Base-by-base conservation (phyloP, 2,113 vertebrate genomes). In the Pyxicephalus adspersus region DNA sequence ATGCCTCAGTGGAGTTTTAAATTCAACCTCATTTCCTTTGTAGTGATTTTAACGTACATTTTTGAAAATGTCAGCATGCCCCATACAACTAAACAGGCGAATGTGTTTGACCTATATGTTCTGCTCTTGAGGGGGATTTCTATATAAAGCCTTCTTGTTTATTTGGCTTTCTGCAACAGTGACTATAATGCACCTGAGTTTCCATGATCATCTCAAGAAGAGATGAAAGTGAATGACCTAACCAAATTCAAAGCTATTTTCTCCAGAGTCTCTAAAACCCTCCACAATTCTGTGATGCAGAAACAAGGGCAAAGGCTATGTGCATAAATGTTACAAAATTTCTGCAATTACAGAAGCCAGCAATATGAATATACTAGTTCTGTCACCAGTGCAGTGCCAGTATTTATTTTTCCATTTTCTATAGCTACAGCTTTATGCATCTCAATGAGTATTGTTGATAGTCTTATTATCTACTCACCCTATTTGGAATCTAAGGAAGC, bases 41-140 rank as follows among this genome's bases (percentile, higher is more conserved):
- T 52, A 34, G 63, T 65, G 50, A 77, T 78, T 78, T 68, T 79
- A 68, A 60, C 34, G 54, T 79, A 45, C 54, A 50, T 28, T 66
- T 68, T 79, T 79, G 65, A 67, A 78, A 79, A 79, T 79, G 77
- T 79, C 77, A 79, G 52, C 77, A 70, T 79, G 65, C 51, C 61
- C 64, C 34, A 66, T 65, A 67, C 64, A 68, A 60, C 54, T 68
- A 50, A 20, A 79, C 58, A 66, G 26, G n/a, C 65, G 18, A 68
- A 68, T 68, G 54, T 45, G 22, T 68, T 57, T 79, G 77, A 79
- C 77, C 77, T 79, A 79, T 79, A 79, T 68, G 52, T 58, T 68
- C 23, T 45, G 19, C 64, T 79, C 64, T 50, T 68, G 22, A 60
- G 64, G 29, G 50, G 29, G 31, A 51, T 55, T 77, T 77, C 65